These are phyloP conservation scores for Silurus lanzhouensis DNA, from an alignment of 2,797 vertebrate species.

Conservation along the genomic window DNA sequence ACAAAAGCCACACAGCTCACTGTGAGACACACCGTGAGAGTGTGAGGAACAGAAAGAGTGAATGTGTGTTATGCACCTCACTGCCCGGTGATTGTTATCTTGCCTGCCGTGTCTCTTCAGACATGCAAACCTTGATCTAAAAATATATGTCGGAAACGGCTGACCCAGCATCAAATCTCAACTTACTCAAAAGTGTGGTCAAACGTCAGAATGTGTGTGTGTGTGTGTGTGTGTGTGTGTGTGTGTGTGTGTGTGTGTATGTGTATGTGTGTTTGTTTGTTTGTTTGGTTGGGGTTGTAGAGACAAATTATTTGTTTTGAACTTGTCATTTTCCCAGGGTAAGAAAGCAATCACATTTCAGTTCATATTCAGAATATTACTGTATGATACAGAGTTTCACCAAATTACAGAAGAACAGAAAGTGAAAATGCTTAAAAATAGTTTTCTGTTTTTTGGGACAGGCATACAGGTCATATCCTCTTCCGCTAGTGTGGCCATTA, in stretches of 20 bases:
- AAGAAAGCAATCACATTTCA: neutral
- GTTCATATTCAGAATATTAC: neutral
- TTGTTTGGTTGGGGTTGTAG: neutral
- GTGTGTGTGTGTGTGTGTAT: slow-evolving; percentile 15
- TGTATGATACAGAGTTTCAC: neutral
- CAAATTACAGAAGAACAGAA: slow-evolving; percentile 1
- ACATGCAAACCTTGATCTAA: slow-evolving; percentile 58
- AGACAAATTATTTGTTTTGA: neutral
- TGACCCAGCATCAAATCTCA: slow-evolving; percentile 60
- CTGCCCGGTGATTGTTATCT: slow-evolving; percentile 79
- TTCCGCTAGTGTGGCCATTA: slow-evolving; percentile 1
- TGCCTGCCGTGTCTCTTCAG: slow-evolving; percentile 60
- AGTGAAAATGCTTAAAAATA: slow-evolving; percentile 1
- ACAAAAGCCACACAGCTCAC: slow-evolving; percentile 74
- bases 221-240: slow-evolving; percentile 13
- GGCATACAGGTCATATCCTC: slow-evolving; percentile 7
- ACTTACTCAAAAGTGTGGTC: slow-evolving; percentile 60
- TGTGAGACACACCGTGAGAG: slow-evolving; percentile 63
- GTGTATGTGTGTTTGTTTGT: neutral
- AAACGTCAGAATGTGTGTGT: slow-evolving; percentile 52
- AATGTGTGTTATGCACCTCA: slow-evolving; percentile 43
- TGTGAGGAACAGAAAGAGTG: slow-evolving; percentile 55
- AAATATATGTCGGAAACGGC: slow-evolving; percentile 68
- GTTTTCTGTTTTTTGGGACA: neutral
- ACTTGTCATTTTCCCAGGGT: slow-evolving; percentile 21